phyloP scores from a whole-genome alignment of 2,113 vertebrate genomes.

The Cephalopholis sonnerati region DNA sequence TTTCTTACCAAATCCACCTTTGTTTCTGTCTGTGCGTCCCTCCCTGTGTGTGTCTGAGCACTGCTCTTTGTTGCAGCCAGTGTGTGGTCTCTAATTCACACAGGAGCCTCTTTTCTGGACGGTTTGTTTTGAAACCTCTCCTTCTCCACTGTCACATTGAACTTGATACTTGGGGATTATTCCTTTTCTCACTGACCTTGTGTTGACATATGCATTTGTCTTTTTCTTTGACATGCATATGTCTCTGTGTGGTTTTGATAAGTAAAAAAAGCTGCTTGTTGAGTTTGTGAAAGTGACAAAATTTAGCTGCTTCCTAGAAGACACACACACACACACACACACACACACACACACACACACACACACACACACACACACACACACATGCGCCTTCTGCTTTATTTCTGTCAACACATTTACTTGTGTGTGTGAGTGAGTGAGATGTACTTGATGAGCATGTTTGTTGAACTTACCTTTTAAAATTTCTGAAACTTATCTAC shows the following conservation, averaged over 20 bases:
- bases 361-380: no score
- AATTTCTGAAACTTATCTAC: background rate
- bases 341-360: no score
- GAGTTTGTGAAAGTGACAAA: background rate
- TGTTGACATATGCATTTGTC: constrained; percentile 12
- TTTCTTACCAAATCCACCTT: constrained; percentile 61
- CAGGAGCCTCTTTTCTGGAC: constrained; percentile 73
- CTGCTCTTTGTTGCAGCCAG: constrained; percentile 90
- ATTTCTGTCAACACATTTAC: background rate
- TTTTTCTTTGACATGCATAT: background rate
- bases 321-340: no score
- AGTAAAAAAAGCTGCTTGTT: background rate
- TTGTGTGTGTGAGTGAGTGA: background rate
- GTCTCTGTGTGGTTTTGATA: constrained; percentile 2
- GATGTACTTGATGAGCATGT: background rate
- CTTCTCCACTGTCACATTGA: constrained; percentile 55
- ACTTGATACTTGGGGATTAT: constrained; percentile 68
- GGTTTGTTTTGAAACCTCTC: constrained; percentile 58
- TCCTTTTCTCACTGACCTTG: constrained; percentile 41
- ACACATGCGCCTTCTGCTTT: background rate
- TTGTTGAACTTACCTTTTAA: no score
- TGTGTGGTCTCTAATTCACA: constrained; percentile 85
- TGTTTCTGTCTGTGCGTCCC: constrained; percentile 59
- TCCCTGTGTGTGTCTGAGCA: constrained; percentile 68
- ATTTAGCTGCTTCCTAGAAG: background rate